These are phyloP conservation scores for Streptopelia turtur DNA, from an alignment of 2,797 vertebrate species.

Conservation along the genomic window DNA sequence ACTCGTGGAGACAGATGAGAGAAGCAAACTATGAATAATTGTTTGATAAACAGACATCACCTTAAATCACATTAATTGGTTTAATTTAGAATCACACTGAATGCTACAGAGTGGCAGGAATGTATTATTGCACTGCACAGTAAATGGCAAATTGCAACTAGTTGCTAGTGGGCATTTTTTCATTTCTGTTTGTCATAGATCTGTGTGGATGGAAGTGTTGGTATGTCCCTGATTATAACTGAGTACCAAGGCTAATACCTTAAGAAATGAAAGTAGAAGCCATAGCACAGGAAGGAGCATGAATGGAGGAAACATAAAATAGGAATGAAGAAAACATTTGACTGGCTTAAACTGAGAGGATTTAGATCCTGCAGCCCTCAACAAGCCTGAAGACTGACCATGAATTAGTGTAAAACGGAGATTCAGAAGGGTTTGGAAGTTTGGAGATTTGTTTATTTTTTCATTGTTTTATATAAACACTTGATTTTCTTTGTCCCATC, in stretches of 20 bases:
- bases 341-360: neutral
- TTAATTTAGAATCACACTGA: neutral
- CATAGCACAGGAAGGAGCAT: neutral
- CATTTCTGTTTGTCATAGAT: neutral
- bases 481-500: neutral
- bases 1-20: neutral
- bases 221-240: neutral
- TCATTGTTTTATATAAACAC: neutral
- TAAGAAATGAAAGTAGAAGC: neutral
- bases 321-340: neutral
- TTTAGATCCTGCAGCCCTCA: neutral
- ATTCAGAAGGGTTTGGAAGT: neutral
- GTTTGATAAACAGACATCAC: neutral
- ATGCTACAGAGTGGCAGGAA: neutral
- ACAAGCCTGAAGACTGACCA: neutral
- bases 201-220: neutral
- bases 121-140: neutral
- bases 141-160: neutral
- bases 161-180: neutral
- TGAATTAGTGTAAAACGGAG: neutral
- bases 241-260: neutral
- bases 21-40: neutral
- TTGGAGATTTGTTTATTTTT: neutral
- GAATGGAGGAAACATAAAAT: neutral
- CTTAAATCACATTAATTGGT: slow-evolving; percentile 1